phyloP scores from a whole-genome alignment of 2,888 invertebrate genomes.

The Germaria angustata region DNA sequence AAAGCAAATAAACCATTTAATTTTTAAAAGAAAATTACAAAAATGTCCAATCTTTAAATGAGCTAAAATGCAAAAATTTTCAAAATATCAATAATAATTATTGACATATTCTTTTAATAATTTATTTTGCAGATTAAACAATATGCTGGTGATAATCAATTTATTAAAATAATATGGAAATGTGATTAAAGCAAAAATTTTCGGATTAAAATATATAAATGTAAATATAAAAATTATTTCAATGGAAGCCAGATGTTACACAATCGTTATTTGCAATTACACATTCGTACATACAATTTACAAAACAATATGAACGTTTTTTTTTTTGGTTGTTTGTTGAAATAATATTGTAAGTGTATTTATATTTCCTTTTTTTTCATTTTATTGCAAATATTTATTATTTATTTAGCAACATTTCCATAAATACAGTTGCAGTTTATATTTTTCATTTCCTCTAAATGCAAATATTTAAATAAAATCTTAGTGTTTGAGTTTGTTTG shows the following conservation, averaged over 20 bases:
- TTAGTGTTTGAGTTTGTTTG: slow-evolving; percentile 28
- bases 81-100: no score
- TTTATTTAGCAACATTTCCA: slow-evolving; percentile 52
- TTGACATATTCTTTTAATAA: neutral
- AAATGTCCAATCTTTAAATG: no score
- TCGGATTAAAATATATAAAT: slow-evolving; percentile 37
- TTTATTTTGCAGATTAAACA: neutral
- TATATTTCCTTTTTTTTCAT: slow-evolving; percentile 21
- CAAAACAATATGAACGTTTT: slow-evolving; percentile 26
- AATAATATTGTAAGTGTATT: slow-evolving; percentile 36
- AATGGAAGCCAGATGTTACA: slow-evolving; percentile 52
- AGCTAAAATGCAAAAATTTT: no score
- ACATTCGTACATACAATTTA: neutral
- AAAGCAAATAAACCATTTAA: no score
- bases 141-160: neutral
- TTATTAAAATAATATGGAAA: neutral
- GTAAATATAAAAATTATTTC: slow-evolving; percentile 18
- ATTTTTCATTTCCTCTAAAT: slow-evolving; percentile 31
- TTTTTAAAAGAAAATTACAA: no score
- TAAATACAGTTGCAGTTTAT: slow-evolving; percentile 16
- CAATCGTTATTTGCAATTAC: slow-evolving; percentile 1
- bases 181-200: slow-evolving; percentile 36
- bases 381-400: slow-evolving; percentile 50
- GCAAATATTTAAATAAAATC: slow-evolving; percentile 39
- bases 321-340: slow-evolving; percentile 36